Evolutionary conservation across 2,888 invertebrate genomes (phyloP), one percentile per base, ranked within the genome.

Genomic region (Andrena haemorrhoa): DNA sequence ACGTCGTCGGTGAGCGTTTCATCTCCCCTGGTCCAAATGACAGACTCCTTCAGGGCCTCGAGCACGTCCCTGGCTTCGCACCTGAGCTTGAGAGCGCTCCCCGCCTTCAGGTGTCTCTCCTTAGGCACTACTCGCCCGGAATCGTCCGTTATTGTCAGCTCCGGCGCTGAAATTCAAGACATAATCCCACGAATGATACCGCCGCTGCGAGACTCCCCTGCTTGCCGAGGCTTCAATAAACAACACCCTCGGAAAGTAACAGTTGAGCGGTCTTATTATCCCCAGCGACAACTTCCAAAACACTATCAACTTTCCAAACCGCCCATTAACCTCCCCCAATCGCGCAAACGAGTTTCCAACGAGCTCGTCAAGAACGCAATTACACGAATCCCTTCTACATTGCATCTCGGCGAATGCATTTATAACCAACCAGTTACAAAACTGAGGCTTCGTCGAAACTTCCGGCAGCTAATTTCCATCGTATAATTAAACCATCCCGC

Each of bases 71-170:
- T 90, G 16, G 95, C 95, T 81, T 95, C 93, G 92, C 95, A 95
- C 76, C 95, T 95, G 83, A 95, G 93, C 89, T 95, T 95, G 79
- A 95, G 93, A 49, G 94, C 94, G 88, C 95, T 95, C 58, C 95
- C 95, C 33, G 95, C 95, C 91, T 95, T 95, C 90, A 96, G 95
- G 93, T 96, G 95, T 79, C 95, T 93, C 91, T 96, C 95, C 41
- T 93, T 95, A 65, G 95, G 94, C 87, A 95, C 95, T 85, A 94
- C 94, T 86, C 95, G 94, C 68, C 95, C 95, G 73, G 95, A 95
- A 92, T 95, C 96, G 91, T 96, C 96, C 86, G 95, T 94, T 90
- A 96, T 95, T 87, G 94, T 94, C 85, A 96, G 94, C 88, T 95
- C 94, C n/a, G 96, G 96, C 73, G 95, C 95, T 95, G 94, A 56